Conservation (phyloP, 2,113 vertebrate genomes). For the Saimiri boliviensis region DNA sequence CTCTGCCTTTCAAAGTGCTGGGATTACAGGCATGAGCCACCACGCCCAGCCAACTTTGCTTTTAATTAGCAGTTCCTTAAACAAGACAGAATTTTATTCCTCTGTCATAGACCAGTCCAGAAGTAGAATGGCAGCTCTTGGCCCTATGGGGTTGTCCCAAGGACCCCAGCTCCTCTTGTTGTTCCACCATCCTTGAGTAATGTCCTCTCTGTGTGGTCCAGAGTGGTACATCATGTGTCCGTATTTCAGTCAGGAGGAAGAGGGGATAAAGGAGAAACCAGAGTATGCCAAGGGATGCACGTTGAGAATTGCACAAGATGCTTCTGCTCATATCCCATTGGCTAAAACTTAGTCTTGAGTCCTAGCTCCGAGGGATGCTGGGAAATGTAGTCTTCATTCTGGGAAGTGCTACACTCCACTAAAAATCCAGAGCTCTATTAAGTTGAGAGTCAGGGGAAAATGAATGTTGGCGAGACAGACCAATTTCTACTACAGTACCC, state of each 20-base stretch:
- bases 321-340: background rate
- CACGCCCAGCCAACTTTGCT: background rate
- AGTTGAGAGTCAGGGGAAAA: background rate
- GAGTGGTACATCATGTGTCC: background rate
- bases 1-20: too few relatives aligned
- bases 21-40: too few relatives aligned
- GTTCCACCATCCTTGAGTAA: background rate
- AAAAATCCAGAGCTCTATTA: background rate
- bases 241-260: background rate
- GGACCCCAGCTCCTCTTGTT: background rate
- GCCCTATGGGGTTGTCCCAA: too few relatives aligned
- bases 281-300: background rate
- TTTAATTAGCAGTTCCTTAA: background rate
- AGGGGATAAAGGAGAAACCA: background rate
- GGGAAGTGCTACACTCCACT: background rate
- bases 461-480: too few relatives aligned
- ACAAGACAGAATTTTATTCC: background rate
- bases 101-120: background rate
- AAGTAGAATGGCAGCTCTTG: background rate
- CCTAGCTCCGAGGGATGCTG: background rate
- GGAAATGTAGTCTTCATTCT: conserved; percentile 2
- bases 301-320: background rate
- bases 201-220: background rate
- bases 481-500: background rate
- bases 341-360: background rate